Evolutionary conservation across 2,113 vertebrate genomes (phyloP).

Genomic region (Glaucidium brasilianum): DNA sequence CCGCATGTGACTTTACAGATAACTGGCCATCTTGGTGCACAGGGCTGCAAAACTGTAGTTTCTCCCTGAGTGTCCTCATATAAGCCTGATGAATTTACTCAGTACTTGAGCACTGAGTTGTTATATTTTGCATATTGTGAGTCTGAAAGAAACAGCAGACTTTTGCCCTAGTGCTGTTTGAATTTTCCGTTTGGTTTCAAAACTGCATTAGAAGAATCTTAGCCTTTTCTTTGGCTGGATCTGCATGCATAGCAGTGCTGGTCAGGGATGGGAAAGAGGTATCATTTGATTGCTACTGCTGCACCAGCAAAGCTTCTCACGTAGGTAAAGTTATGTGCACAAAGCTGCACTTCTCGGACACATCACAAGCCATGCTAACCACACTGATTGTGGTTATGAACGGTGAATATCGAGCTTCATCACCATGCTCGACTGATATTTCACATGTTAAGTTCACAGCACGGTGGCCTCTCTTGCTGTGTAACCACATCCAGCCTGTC

Average conservation of each 20-base stretch:
- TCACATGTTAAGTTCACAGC: background rate
- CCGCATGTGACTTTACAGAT: background rate
- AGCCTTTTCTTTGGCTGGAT: background rate
- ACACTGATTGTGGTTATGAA: background rate
- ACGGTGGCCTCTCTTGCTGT: background rate
- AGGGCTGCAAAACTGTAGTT: background rate
- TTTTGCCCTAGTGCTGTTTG: background rate
- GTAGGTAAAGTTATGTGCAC: background rate
- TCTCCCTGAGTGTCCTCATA: background rate
- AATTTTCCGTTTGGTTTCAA: background rate
- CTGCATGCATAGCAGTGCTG: background rate
- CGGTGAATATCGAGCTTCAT: background rate
- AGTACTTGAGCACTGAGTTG: background rate
- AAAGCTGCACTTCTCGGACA: background rate
- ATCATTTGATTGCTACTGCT: background rate
- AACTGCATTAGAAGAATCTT: background rate
- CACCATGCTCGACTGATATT: background rate
- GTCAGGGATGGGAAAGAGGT: background rate
- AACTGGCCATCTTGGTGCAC: background rate
- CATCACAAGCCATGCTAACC: background rate
- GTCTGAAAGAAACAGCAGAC: background rate
- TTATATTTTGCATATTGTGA: background rate
- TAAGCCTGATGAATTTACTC: background rate
- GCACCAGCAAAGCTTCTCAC: background rate
- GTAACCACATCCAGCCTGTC: background rate